Evolutionary conservation across 1,140 invertebrate species (phyloP).

Genomic region (Trinorchestia longiramus): DNA sequence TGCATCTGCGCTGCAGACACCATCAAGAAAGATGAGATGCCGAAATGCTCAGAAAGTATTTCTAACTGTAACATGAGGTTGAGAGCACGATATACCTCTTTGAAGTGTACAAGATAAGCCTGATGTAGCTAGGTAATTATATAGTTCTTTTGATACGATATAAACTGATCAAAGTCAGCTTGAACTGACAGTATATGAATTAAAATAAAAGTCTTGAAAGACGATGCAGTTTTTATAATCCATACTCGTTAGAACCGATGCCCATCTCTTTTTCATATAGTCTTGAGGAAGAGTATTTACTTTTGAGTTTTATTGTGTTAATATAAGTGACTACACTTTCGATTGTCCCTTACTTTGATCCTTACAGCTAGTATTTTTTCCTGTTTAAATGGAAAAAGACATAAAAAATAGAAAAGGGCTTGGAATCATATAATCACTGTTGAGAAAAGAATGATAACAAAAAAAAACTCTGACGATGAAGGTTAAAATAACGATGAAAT

Average conservation of each 20-base stretch:
- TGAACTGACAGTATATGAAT: not conserved
- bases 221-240: not conserved
- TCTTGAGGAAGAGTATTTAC: not conserved
- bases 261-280: not conserved
- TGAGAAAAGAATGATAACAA: too few relatives aligned
- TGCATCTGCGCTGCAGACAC: not conserved
- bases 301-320: not conserved
- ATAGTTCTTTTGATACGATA: not conserved
- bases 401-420: not conserved
- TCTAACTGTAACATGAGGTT: not conserved
- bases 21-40: conserved; percentile 7
- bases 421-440: too few relatives aligned
- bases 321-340: not conserved
- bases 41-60: not conserved
- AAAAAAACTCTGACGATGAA: too few relatives aligned
- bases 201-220: not conserved
- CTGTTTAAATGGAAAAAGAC: not conserved
- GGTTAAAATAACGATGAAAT: too few relatives aligned
- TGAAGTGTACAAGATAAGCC: not conserved
- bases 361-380: not conserved
- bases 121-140: not conserved
- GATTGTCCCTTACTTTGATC: not conserved
- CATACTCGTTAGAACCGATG: not conserved
- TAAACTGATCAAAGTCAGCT: not conserved
- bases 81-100: not conserved